Evolutionary conservation across 2,113 vertebrate species (phyloP).

Genomic region (Edolisoma coerulescens): DNA sequence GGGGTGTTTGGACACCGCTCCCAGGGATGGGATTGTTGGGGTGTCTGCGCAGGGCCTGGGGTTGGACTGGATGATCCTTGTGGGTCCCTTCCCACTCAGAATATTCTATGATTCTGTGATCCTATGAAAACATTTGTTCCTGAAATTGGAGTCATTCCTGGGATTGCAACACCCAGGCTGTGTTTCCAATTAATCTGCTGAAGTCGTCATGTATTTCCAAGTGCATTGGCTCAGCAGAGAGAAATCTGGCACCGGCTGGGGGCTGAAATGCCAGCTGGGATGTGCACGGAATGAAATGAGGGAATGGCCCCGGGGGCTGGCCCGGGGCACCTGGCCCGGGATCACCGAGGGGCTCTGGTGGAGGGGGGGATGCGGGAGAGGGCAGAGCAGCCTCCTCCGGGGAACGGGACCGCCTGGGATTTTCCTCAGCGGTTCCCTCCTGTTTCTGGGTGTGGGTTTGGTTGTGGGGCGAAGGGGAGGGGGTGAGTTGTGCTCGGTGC

Average conservation of each 20-base stretch:
- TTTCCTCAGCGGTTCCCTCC: background rate
- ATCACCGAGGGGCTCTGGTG: background rate
- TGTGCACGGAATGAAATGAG: background rate
- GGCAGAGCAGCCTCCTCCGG: background rate
- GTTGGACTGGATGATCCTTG: background rate
- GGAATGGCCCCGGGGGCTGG: background rate
- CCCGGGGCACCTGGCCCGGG: background rate
- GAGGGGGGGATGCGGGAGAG: background rate
- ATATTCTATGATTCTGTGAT: background rate
- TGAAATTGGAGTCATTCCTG: slow-evolving; percentile 54
- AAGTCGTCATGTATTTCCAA: slow-evolving; percentile 39
- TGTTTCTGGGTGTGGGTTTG: background rate
- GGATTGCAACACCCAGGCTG: slow-evolving; percentile 66
- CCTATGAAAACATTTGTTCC: slow-evolving; percentile 64
- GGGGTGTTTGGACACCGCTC: accelerated
- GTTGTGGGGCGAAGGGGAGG: background rate
- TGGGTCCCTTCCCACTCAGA: background rate
- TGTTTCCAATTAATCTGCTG: slow-evolving; percentile 67
- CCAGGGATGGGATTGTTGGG: background rate
- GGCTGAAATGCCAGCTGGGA: background rate
- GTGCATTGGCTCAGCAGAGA: background rate
- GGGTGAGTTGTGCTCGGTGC: background rate
- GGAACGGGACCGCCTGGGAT: background rate
- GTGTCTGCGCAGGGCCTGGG: background rate
- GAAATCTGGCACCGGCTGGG: background rate